Evolutionary conservation across 2,888 invertebrate species (phyloP), one percentile per base, ranked within the genome.

Genomic region (Chrysolina americana): DNA sequence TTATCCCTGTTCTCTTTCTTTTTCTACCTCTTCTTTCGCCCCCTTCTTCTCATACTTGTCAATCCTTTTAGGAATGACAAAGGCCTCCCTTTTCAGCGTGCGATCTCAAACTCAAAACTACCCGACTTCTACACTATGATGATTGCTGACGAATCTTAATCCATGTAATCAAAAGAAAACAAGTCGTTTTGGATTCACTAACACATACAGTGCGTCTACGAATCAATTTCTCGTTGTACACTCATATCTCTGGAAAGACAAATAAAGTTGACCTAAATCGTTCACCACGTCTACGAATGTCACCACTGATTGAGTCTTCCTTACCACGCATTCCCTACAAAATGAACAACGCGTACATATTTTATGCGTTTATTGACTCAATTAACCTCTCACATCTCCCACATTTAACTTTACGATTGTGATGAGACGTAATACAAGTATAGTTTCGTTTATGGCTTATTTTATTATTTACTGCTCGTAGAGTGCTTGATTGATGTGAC

Each of bases 331-430:
- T 28, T 36, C n/a, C 28, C n/a, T 23, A 36, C 10, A n/a, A 28
- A 28, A 59, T 9, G 23, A 59, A 59, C 36, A 59, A 59, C 28
- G 28, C 59, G 19, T 5, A 36, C 59, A 28, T 17, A 28, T 59
- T 59, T 59, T 59, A 59, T 59, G 59, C 59, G 59, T 59, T 59
- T 59, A 59, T 59, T 59, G 59, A 59, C 59, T 59, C 28, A 59
- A 59, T 59, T 59, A 59, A 59, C 59, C 59, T 59, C 59, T 59
- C 59, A 59, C 59, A 23, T 59, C 59, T 59, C 59, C 59, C 59
- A 59, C 59, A 59, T 59, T 59, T 36, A 11, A 59, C 59, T 59
- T 59, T 59, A 59, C 36, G 59, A 56, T 56, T 21, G 56, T 23
- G 56, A 59, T 59, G 59, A 59, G 59, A 59, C 59, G n/a, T 59